Evolutionary conservation across 2,797 vertebrate genomes (phyloP).

Genomic region (Phrynocephalus forsythii): DNA sequence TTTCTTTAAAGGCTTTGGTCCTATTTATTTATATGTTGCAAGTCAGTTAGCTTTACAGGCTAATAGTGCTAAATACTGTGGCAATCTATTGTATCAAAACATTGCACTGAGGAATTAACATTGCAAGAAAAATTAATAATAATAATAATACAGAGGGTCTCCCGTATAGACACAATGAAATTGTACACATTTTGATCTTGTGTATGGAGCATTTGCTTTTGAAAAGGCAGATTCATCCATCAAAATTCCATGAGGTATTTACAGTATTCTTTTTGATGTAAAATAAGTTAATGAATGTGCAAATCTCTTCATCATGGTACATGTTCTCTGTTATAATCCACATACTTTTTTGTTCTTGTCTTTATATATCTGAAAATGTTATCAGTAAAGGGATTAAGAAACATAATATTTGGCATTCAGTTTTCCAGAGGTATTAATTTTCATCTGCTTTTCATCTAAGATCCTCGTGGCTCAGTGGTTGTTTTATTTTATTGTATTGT

Average conservation of each 20-base stretch:
- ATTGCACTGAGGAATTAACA: not conserved
- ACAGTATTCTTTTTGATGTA: not conserved
- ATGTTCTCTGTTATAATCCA: too few relatives aligned
- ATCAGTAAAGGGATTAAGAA: not conserved
- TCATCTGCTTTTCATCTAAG: too few relatives aligned
- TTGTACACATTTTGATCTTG: not conserved
- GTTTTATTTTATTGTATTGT: too few relatives aligned
- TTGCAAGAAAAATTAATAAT: not conserved
- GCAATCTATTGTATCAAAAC: not conserved
- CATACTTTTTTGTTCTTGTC: too few relatives aligned
- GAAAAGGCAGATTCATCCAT: not conserved
- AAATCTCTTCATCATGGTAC: not conserved
- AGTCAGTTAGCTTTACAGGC: conserved; percentile 19
- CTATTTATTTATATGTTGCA: not conserved
- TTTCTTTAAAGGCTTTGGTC: conserved; percentile 43
- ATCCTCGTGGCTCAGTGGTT: too few relatives aligned
- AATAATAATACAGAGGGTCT: not conserved
- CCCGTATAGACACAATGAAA: not conserved
- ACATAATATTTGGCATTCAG: not conserved
- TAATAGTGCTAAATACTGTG: conserved; percentile 39
- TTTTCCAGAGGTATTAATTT: not conserved
- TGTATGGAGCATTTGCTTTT: not conserved
- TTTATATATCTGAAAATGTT: not conserved
- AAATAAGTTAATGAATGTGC: not conserved
- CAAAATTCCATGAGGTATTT: not conserved